Conservation (phyloP, 2,113 vertebrate species). For the Montifringilla adamsi region DNA sequence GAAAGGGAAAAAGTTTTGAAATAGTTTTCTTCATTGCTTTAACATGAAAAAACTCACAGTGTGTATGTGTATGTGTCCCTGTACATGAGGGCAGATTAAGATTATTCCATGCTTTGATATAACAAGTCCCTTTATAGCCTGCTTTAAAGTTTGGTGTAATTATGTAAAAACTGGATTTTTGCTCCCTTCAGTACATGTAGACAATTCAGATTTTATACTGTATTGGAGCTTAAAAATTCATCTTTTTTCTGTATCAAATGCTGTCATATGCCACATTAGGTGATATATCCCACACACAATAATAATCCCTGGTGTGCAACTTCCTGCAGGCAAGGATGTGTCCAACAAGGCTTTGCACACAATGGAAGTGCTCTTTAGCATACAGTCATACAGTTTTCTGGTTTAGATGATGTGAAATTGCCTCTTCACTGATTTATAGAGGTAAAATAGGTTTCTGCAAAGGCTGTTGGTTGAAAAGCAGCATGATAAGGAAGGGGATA, state of each 20-base stretch:
- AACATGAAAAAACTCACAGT: not conserved
- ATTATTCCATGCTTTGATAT: not conserved
- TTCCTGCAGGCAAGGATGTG: not conserved
- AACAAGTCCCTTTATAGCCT: not conserved
- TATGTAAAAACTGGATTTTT: not conserved
- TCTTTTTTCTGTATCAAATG: not conserved
- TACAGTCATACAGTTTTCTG: not conserved
- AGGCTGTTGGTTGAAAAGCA: not conserved
- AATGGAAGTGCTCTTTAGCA: not conserved
- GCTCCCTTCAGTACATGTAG: not conserved
- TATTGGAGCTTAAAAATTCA: not conserved
- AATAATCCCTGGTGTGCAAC: not conserved
- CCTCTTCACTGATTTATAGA: not conserved
- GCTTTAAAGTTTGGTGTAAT: not conserved
- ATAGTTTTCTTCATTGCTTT: slow-evolving; percentile 20
- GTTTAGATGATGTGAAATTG: not conserved
- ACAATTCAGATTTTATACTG: not conserved
- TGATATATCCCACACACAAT: not conserved
- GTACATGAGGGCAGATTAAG: not conserved
- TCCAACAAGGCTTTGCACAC: not conserved
- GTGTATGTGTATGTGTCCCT: not conserved
- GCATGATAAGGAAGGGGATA: not conserved
- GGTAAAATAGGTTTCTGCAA: not conserved
- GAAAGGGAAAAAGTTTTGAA: not conserved
- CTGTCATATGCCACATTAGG: not conserved